phyloP scores from a whole-genome alignment of 2,888 invertebrate genomes.

The Hydropsyche betteni region DNA sequence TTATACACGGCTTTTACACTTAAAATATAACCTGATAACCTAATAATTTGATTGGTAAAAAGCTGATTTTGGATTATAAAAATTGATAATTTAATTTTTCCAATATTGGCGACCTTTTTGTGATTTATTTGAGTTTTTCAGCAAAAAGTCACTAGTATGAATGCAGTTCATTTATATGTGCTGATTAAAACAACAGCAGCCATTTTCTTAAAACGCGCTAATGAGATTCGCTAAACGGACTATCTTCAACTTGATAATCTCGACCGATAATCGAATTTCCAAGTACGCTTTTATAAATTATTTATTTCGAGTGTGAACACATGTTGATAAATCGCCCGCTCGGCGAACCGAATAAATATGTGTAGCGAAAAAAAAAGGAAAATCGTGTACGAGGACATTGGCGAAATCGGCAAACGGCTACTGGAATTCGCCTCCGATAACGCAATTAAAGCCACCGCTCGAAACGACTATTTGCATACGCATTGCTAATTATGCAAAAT shows the following conservation, averaged over 20 bases:
- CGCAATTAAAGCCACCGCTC: slow-evolving; percentile 33
- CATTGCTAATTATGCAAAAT: slow-evolving; percentile 29
- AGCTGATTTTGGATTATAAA: no score
- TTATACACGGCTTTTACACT: no score
- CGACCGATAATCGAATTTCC: neutral
- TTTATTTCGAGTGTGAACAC: neutral
- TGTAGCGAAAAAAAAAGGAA: neutral
- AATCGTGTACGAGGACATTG: slow-evolving; percentile 14
- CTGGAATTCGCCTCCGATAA: slow-evolving; percentile 32
- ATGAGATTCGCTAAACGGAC: neutral
- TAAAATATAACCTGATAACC: no score
- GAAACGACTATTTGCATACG: slow-evolving; percentile 24
- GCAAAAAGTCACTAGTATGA: no score
- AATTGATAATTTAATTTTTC: no score
- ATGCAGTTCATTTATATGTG: no score
- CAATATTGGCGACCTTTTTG: no score
- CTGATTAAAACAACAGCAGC: no score
- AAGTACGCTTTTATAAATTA: neutral
- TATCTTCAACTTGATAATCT: slow-evolving; percentile 8
- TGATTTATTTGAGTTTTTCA: no score
- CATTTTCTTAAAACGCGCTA: neutral
- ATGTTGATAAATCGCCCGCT: slow-evolving; percentile 3
- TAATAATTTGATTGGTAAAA: no score
- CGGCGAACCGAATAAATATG: neutral
- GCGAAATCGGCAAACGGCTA: slow-evolving; percentile 16